Conservation (phyloP, 1,140 invertebrate genomes). For the Drosophila tristis region DNA sequence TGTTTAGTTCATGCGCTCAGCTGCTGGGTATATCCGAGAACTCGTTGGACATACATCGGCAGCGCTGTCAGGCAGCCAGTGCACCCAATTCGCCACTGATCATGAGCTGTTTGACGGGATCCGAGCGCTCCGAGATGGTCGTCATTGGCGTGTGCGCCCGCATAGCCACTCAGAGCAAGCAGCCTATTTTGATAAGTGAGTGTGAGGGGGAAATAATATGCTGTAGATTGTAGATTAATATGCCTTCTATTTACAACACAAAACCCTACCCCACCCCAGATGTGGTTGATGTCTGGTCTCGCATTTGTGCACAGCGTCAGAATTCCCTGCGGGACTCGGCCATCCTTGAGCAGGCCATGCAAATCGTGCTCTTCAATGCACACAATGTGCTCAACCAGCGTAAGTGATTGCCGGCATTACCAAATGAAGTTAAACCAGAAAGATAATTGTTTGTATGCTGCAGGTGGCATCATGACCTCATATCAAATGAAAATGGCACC, state of each 20-base stretch:
- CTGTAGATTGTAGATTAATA: neutral
- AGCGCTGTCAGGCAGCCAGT: slow-evolving; percentile 61
- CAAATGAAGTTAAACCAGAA: neutral
- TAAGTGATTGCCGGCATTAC: slow-evolving; percentile 19
- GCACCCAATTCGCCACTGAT: slow-evolving; percentile 69
- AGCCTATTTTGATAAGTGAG: slow-evolving; percentile 80
- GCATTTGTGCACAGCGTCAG: slow-evolving; percentile 80
- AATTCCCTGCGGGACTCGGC: slow-evolving; percentile 70
- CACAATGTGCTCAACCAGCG: slow-evolving; percentile 83
- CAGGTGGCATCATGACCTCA: slow-evolving; percentile 83
- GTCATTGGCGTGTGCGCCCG: slow-evolving; percentile 73
- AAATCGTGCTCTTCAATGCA: slow-evolving; percentile 77
- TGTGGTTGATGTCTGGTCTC: slow-evolving; percentile 83
- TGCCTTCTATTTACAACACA: neutral
- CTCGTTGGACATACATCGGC: slow-evolving; percentile 74
- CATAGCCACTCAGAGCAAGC: slow-evolving; percentile 71
- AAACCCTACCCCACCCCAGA: slow-evolving; percentile 41
- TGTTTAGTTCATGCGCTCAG: slow-evolving; percentile 66
- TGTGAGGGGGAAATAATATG: no score
- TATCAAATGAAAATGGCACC: slow-evolving; percentile 84
- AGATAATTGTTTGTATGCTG: neutral
- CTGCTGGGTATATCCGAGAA: slow-evolving; percentile 76
- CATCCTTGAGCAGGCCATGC: slow-evolving; percentile 80
- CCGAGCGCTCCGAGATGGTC: slow-evolving; percentile 79
- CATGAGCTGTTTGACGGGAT: slow-evolving; percentile 79